A percentile compares a stretch with the other conserved stretches of the same genome.
Evolutionary conservation across 1,140 invertebrate genomes (phyloP).

Genomic region (Zaprionus africanus): DNA sequence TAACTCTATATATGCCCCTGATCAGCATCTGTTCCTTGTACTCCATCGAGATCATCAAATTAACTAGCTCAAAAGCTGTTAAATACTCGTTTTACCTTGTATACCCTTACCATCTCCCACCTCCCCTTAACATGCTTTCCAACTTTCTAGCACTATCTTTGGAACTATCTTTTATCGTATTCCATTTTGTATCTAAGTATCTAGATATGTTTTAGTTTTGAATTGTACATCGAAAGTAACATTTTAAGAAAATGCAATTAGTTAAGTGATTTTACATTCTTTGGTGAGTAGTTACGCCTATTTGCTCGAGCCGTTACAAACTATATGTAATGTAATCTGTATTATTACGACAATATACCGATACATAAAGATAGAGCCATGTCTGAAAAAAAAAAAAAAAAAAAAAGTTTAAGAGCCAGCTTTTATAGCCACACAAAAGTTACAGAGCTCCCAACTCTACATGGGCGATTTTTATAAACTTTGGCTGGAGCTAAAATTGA

Average conservation of each 20-base stretch:
- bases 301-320: constrained; percentile 1
- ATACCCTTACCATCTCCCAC: neutral
- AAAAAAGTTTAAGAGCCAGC: too few species aligned
- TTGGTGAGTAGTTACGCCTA: constrained; percentile 3
- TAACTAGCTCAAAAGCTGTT: too few species aligned
- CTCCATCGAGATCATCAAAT: neutral
- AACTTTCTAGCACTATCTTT: neutral
- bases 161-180: neutral
- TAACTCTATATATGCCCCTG: neutral
- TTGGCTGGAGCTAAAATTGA: too few species aligned
- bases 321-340: neutral
- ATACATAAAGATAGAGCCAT: neutral
- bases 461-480: too few species aligned
- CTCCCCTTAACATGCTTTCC: neutral
- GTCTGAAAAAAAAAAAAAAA: constrained; percentile 13
- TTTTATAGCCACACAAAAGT: too few species aligned
- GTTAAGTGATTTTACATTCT: constrained; percentile 16
- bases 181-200: constrained; percentile 11
- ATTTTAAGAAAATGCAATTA: constrained; percentile 7
- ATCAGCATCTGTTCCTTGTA: neutral
- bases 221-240: neutral
- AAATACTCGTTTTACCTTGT: neutral
- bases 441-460: too few species aligned
- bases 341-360: constrained; percentile 4
- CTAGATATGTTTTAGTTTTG: constrained; percentile 5